phyloP scores from a whole-genome alignment of 2,888 invertebrate genomes.

The Drosophila pegasa region DNA sequence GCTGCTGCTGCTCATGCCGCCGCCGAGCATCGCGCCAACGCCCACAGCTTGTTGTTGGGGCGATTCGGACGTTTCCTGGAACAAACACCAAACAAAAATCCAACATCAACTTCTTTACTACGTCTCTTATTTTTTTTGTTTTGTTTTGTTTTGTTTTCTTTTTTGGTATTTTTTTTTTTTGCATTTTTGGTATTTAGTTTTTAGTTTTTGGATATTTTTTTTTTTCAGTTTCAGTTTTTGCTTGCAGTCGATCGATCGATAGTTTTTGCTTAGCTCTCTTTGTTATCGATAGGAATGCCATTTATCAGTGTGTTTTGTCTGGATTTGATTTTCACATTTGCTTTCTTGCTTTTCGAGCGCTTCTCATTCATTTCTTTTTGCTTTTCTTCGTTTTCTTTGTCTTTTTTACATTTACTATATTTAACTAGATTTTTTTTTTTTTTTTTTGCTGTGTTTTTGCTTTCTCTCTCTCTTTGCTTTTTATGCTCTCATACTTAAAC shows the following conservation, averaged over 20 bases:
- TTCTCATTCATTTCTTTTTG: constrained; percentile 67
- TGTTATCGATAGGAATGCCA: constrained; percentile 47
- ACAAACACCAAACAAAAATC: constrained; percentile 91
- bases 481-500: constrained; percentile 3
- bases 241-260: constrained; percentile 69
- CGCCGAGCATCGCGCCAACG: constrained; percentile 80
- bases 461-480: constrained; percentile 5
- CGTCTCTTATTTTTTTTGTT: constrained; percentile 71
- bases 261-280: constrained; percentile 56
- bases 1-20: constrained; percentile 71
- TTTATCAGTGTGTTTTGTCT: constrained; percentile 33
- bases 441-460: constrained; percentile 33
- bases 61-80: constrained; percentile 92
- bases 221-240: constrained; percentile 75
- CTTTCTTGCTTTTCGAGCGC: constrained; percentile 44
- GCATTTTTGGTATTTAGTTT: constrained; percentile 83
- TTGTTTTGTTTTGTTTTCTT: constrained; percentile 61
- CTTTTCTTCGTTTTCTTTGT: constrained; percentile 77
- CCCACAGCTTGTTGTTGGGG: constrained; percentile 88
- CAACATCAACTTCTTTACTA: constrained; percentile 93
- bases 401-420: constrained; percentile 47
- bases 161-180: constrained; percentile 86
- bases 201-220: constrained; percentile 49
- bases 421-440: constrained; percentile 25
- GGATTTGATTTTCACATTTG: constrained; percentile 43